These are phyloP conservation scores for Agriopis marginaria DNA, from an alignment of 2,888 invertebrate genomes.

Conservation along the genomic window DNA sequence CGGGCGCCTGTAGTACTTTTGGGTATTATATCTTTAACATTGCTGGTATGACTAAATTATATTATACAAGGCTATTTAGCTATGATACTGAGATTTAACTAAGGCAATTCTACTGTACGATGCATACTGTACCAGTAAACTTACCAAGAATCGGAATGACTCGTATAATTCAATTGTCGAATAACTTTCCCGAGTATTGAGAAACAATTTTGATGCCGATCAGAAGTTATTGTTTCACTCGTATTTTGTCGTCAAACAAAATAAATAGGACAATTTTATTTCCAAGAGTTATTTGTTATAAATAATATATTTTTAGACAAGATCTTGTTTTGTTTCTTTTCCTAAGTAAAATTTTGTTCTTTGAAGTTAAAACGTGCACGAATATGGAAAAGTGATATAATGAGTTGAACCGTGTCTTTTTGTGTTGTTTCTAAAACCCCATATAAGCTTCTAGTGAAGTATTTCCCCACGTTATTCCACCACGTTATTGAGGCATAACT, in stretches of 20 bases:
- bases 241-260: conserved; percentile 11
- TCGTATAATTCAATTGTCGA: conserved; percentile 56
- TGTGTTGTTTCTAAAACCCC: no score
- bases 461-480: no score
- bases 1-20: no score
- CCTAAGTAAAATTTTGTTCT: no score
- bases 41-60: no score
- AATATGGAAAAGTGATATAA: no score
- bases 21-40: no score
- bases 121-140: conserved; percentile 4
- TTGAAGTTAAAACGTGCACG: no score
- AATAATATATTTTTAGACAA: conserved; percentile 8
- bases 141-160: conserved; percentile 24
- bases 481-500: no score
- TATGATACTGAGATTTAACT: neutral
- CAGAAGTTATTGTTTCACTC: conserved; percentile 22
- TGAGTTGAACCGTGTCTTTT: no score
- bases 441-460: no score
- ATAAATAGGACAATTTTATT: conserved; percentile 13
- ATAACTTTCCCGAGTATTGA: conserved; percentile 39
- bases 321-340: no score
- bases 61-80: neutral
- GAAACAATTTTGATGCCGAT: conserved; percentile 18
- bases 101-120: neutral
- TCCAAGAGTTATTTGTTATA: neutral